Conservation (phyloP, 1,140 invertebrate species). For the Magallana ariakensis region DNA sequence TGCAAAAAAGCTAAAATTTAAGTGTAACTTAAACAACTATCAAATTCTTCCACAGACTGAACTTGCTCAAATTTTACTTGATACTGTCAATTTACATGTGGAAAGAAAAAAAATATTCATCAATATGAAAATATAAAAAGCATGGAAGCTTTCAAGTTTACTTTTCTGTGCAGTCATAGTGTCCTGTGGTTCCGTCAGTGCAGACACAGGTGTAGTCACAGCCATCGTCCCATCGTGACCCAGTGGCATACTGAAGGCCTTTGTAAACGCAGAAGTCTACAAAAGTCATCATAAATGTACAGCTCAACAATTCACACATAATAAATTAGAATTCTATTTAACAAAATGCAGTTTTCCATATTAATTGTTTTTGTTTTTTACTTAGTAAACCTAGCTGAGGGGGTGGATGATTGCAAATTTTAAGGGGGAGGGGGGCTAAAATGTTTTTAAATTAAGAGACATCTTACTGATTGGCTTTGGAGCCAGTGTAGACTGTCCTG, state of each 20-base stretch:
- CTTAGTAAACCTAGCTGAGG: too few species aligned
- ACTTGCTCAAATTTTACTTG: too few species aligned
- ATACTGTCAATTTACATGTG: too few species aligned
- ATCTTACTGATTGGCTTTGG: constrained; percentile 60
- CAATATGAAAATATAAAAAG: too few species aligned
- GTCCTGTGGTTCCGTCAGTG: constrained; percentile 59
- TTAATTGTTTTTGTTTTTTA: too few species aligned
- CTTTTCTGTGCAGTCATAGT: constrained; percentile 66
- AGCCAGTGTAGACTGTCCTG: constrained; percentile 48
- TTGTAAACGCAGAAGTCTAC: constrained; percentile 69
- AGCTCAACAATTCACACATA: background rate
- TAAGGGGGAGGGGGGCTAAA: background rate
- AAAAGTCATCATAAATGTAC: background rate
- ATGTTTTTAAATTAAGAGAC: background rate
- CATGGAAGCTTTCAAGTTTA: background rate
- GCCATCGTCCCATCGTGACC: constrained; percentile 66
- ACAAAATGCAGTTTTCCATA: too few species aligned
- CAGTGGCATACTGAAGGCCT: constrained; percentile 60
- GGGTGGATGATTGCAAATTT: too few species aligned
- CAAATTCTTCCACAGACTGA: too few species aligned
- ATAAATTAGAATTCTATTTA: too few species aligned
- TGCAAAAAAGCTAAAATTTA: too few species aligned
- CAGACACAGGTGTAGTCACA: constrained; percentile 66
- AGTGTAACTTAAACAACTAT: too few species aligned
- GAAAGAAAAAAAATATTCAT: too few species aligned